A percentile compares a stretch with the other conserved stretches of the same genome.
phyloP scores from a whole-genome alignment of 2,797 vertebrate species.

The Dermochelys coriacea region DNA sequence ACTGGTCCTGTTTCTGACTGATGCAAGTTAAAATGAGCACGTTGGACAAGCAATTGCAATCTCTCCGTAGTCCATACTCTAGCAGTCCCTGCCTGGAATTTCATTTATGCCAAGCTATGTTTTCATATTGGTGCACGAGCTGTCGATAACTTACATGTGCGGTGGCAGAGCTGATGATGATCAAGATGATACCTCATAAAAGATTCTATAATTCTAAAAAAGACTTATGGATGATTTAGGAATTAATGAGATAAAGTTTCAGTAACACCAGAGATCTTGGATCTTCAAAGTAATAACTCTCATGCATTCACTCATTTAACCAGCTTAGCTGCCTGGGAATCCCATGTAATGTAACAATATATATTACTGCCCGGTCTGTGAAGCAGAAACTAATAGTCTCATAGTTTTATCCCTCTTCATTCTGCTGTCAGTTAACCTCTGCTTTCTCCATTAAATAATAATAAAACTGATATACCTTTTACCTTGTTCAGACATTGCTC shows the following conservation, averaged over 20 bases:
- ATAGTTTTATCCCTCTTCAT: constrained; percentile 41
- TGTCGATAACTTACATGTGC: not conserved
- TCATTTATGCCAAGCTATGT: not conserved
- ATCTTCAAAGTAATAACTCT: constrained; percentile 68
- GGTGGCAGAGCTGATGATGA: constrained; percentile 25
- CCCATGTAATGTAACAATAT: constrained; percentile 31
- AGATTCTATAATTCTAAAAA: constrained; percentile 25
- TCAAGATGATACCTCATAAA: not conserved
- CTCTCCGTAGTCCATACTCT: not conserved
- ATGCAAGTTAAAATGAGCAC: not conserved
- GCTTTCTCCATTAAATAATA: constrained; percentile 56
- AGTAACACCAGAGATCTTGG: not conserved
- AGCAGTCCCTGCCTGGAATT: not conserved
- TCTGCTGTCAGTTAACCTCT: constrained; percentile 52
- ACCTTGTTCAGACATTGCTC: constrained; percentile 33
- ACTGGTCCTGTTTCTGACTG: not conserved
- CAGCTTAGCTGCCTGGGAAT: constrained; percentile 63
- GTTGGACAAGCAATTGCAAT: not conserved
- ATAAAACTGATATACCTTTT: constrained; percentile 53
- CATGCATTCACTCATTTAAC: constrained; percentile 58
- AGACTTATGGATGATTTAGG: constrained; percentile 23
- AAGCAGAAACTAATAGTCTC: constrained; percentile 48
- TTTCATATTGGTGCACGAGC: not conserved
- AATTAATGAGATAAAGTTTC: constrained; percentile 58
- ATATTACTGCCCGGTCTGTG: not conserved